These are phyloP conservation scores for Acrobasis consociella DNA, from an alignment of 2,888 invertebrate species.

Conservation along the genomic window DNA sequence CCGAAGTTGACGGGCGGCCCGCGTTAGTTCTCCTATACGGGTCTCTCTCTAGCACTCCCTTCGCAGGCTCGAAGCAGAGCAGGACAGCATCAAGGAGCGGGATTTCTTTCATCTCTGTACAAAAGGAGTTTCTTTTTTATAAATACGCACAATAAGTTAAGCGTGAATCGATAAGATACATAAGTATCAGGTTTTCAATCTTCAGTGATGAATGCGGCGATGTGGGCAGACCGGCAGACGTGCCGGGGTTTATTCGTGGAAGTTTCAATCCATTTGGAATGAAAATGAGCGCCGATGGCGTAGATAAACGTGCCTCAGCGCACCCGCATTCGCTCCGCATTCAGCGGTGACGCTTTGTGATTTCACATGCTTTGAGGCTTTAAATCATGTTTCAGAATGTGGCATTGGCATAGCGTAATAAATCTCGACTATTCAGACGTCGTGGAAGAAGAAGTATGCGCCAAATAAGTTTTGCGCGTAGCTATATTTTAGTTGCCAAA, in stretches of 20 bases:
- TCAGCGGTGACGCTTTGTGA: conserved; percentile 17
- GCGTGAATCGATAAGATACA: conserved; percentile 24
- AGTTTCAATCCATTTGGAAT: conserved; percentile 21
- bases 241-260: conserved; percentile 15
- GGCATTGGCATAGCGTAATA: conserved; percentile 2
- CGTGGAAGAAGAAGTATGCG: background rate
- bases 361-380: conserved; percentile 11
- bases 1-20: conserved; percentile 69
- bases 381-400: conserved; percentile 12
- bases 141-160: conserved; percentile 29
- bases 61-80: conserved; percentile 40
- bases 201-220: conserved; percentile 21
- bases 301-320: conserved; percentile 20
- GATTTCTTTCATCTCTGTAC: conserved; percentile 67
- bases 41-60: conserved; percentile 44
- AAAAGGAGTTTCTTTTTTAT: conserved; percentile 53
- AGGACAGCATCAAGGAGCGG: conserved; percentile 50
- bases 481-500: too few species aligned
- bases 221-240: conserved; percentile 13
- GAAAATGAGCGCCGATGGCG: conserved; percentile 21
- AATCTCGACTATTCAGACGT: conserved; percentile 5
- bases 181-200: conserved; percentile 23
- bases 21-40: conserved; percentile 33
- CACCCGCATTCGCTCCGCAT: conserved; percentile 15
- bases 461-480: background rate